Base-by-base conservation (phyloP, 2,888 invertebrate species). In the Ophion ellenae region DNA sequence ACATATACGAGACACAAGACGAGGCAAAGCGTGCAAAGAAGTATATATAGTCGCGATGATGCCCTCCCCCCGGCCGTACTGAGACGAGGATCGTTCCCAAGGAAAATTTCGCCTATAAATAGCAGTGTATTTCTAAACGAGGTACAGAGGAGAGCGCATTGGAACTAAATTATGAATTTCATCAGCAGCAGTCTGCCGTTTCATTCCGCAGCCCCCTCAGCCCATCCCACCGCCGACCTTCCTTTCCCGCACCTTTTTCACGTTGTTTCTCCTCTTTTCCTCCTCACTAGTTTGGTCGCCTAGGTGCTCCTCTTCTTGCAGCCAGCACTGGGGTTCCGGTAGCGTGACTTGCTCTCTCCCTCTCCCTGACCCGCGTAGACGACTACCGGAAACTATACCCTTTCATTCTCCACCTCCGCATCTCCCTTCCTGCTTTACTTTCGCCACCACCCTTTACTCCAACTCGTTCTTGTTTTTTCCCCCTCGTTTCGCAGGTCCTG, bases 91-190 rank as follows among this genome's bases (percentile, higher is more conserved):
- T 91, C 91, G 90, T 90, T 90, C 86, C 91, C 91, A 91, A 91
- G 91, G 91, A 93, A 94, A 94, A 94, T 94, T 94, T 94, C 92
- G 92, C 92, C 93, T 93, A 94, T 94, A 94, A 94, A 94, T 94
- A 94, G 94, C 92, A 91, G 92, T 93, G 94, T 94, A 94, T 94
- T 88, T 93, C 94, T 93, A 94, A 94, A 94, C 94, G 93, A 94
- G 94, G 91, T 93, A 94, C 89, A 89, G 89, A 92, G 90, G 91
- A 90, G 91, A 92, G 92, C 93, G 93, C 94, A 94, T 94, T 94
- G 94, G 94, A 93, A 93, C 94, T 94, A 94, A 94, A 94, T 94
- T 94, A 94, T 94, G 94, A 94, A 94, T 94, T 94, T 94, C 94
- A 94, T 94, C 94, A 94, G 93, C 93, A 91, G 92, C 93, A 93